Evolutionary conservation across 2,888 invertebrate genomes (phyloP), one percentile per base, ranked within the genome.

Genomic region (Macrosoma leucophasiata): DNA sequence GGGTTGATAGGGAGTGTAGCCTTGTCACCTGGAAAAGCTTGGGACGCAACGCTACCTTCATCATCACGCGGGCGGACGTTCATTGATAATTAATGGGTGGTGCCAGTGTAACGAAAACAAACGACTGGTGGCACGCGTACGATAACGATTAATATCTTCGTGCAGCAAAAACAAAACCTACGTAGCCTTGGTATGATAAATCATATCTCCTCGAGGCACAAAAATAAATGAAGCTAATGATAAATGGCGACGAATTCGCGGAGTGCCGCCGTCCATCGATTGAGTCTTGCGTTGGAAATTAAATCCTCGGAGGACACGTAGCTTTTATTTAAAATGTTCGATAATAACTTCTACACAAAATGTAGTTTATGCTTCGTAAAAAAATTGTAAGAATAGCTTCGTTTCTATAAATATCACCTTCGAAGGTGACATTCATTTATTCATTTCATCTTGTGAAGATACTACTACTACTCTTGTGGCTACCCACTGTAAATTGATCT

Each of bases 161-260:
- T 70, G 52, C 63, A 68, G 76, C 76, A 82, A 84, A 82, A 84
- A 82, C 84, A 81, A 76, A n/a, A 79, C 77, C 75, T 69, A 76
- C 72, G 55, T 66, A 69, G 74, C 69, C 74, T 72, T 62, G 66
- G 61, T 63, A 74, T 67, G 75, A 82, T 82, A 84, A 82, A 84
- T 84, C 82, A 82, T 82, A 81, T 78, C 77, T 77, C 54, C n/a
- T n/a, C 62, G 68, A 74, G 78, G 71, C 76, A 71, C 78, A 81
- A 81, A 82, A 82, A 82, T 84, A 81, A 82, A 82, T 82, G 82
- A 81, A 76, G 65, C 70, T 69, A 76, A 81, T 81, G 82, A 84
- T 82, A 79, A 84, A 84, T 79, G 75, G 71, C 60, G 67, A 70
- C 56, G 68, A 67, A 73, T 69, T 67, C 68, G 61, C 59, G 50